Base-by-base conservation (phyloP, 2,113 vertebrate species). In the Castor canadensis region DNA sequence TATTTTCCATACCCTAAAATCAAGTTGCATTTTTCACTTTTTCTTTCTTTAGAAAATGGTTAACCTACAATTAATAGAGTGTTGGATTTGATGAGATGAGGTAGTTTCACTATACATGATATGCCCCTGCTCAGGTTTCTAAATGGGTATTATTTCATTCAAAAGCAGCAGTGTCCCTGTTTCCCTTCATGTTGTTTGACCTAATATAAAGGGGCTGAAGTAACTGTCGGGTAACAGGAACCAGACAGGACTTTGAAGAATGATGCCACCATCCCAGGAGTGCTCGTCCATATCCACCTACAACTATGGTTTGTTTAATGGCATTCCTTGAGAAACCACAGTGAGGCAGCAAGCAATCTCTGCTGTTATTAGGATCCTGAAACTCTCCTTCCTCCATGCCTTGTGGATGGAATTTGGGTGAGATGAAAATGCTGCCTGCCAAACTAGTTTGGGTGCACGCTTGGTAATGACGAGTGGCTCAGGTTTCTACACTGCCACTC, bases 211-310 rank as follows among this genome's bases (percentile, higher is more conserved):
- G 20, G 81, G 35, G 24, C 7, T 32, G 20, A 47, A 56, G 93
- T 3, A 9, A 47, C 8, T 15, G 1, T 0, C 9, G 7, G 49
- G 62, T 1, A 26, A n/a, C 1, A 9, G 0, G 10, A 77, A 56
- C 58, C 4, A 79, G 88, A 2, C 20, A 13, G 56, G n/a, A 28
- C 11, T 28, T 16, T 67, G 22, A 5, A 16, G 9, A 26, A 11
- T 1, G 3, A 16, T 0, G 49, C 24, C 32, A 8, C 30, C 0
- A 10, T 0, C 26, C 9, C 4, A 2, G 12, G 49, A 10, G 62
- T 0, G 16, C 1, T 0, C 20, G 5, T 1, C 6, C 5, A 7
- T 0, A 13, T 30, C 66, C 3, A 26, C 79, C 83, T 30, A 58
- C 20, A 16, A 20, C 92, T 28, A 1, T 5, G 30, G 30, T 9